Conservation (phyloP, 2,113 vertebrate genomes). For the Chaetura pelagica region DNA sequence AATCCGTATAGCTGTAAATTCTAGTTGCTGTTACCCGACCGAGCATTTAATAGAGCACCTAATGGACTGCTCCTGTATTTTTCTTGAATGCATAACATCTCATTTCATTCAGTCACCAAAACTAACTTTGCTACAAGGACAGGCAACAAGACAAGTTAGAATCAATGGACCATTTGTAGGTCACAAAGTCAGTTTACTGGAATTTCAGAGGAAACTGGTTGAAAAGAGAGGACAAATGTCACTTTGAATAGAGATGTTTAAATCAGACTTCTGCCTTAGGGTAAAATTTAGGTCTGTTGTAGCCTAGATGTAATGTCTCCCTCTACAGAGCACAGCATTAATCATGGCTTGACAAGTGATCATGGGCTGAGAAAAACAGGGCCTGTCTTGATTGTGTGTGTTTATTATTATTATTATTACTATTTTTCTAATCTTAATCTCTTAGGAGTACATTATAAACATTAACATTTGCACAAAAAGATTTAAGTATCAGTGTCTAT, state of each 20-base stretch:
- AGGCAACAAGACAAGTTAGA: slow-evolving; percentile 74
- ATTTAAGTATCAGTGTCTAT: slow-evolving; percentile 58
- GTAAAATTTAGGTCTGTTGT: slow-evolving; percentile 84
- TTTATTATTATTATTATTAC: slow-evolving; percentile 55
- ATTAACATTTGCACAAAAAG: slow-evolving; percentile 70
- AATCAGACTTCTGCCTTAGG: slow-evolving; percentile 85
- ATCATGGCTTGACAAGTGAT: slow-evolving; percentile 81
- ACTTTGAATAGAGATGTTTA: slow-evolving; percentile 88
- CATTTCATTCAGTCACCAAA: slow-evolving; percentile 74
- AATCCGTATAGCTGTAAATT: slow-evolving; percentile 24
- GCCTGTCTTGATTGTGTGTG: slow-evolving; percentile 68
- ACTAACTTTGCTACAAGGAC: slow-evolving; percentile 69
- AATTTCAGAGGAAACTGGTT: slow-evolving; percentile 87
- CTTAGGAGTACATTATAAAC: slow-evolving; percentile 69
- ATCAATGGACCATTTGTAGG: slow-evolving; percentile 80
- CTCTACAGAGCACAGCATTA: slow-evolving; percentile 83
- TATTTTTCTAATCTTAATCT: slow-evolving; percentile 62
- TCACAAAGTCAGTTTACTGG: slow-evolving; percentile 85
- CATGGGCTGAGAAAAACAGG: slow-evolving; percentile 70
- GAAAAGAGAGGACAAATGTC: slow-evolving; percentile 88
- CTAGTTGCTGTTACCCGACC: slow-evolving; percentile 57
- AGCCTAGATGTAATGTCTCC: slow-evolving; percentile 82
- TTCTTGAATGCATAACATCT: slow-evolving; percentile 75
- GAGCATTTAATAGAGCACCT: slow-evolving; percentile 84
- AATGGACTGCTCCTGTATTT: slow-evolving; percentile 78